Percentiles rank a stretch among this genome's conserved stretches.
These are phyloP conservation scores for Paracentrotus lividus DNA, from an alignment of 53 echinoderm and acorn worm species.

Conservation along the genomic window DNA sequence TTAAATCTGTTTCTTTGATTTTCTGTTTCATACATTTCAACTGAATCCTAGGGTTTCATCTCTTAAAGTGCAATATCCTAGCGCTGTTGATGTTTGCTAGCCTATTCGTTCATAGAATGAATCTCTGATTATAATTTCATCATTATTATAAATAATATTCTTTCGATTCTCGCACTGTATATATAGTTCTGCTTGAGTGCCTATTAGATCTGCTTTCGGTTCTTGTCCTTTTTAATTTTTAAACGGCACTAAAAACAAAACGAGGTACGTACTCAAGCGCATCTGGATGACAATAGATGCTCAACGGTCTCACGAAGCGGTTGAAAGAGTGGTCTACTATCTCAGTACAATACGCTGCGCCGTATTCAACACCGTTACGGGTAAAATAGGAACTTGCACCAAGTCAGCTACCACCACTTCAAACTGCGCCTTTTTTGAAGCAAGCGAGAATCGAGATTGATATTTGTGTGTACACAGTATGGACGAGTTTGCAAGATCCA, in stretches of 20 bases:
- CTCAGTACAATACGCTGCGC: background rate
- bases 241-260: background rate
- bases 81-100: too few relatives aligned
- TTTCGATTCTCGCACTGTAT: too few relatives aligned
- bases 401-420: too few relatives aligned
- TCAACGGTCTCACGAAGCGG: background rate
- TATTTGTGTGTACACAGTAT: background rate
- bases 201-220: too few relatives aligned
- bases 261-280: background rate
- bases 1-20: too few relatives aligned
- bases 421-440: slow-evolving; percentile 40
- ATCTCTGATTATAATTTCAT: too few relatives aligned
- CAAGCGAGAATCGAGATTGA: background rate
- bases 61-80: too few relatives aligned
- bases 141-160: too few relatives aligned
- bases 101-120: too few relatives aligned
- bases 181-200: too few relatives aligned
- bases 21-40: too few relatives aligned
- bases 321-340: slow-evolving; percentile 11
- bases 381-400: background rate
- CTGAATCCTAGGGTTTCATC: too few relatives aligned
- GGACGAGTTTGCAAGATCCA: background rate
- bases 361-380: background rate
- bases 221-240: slow-evolving; percentile 1
- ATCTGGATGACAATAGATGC: background rate